Evolutionary conservation across 2,797 vertebrate genomes (phyloP).

Genomic region (Mormyrops boulengeri): DNA sequence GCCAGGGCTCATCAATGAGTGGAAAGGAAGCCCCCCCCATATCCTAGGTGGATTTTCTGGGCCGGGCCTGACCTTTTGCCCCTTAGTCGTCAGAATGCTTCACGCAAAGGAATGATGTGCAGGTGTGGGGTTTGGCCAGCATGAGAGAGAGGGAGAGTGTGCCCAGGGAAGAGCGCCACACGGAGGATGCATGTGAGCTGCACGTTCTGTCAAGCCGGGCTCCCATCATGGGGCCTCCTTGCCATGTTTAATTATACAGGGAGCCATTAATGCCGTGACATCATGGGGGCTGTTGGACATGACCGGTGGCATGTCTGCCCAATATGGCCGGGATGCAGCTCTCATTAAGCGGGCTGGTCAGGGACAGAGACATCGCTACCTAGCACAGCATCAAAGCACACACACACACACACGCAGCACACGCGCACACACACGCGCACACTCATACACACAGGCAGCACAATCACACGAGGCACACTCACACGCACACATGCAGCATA

Average conservation of each 20-base stretch:
- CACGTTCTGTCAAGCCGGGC: background rate
- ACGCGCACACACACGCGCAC: background rate
- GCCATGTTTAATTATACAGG: background rate
- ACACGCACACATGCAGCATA: background rate
- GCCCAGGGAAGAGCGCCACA: background rate
- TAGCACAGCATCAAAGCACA: background rate
- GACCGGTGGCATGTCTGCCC: background rate
- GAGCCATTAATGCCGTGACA: background rate
- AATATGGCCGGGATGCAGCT: background rate
- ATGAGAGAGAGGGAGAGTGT: background rate
- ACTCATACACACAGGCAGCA: background rate
- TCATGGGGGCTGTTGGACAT: background rate
- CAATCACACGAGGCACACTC: background rate
- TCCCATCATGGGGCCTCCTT: background rate
- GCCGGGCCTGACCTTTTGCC: background rate
- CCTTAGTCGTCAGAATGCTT: background rate
- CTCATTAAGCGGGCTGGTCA: background rate
- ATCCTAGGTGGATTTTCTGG: background rate
- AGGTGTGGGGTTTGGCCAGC: background rate
- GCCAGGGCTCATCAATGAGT: constrained; percentile 40
- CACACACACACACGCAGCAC: background rate
- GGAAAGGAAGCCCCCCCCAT: constrained; percentile 22
- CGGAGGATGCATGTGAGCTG: background rate
- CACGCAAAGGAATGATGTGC: background rate
- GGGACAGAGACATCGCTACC: background rate